Evolutionary conservation across 2,888 invertebrate genomes (phyloP), one percentile per base, ranked within the genome.

Genomic region (Cheilosia soror): DNA sequence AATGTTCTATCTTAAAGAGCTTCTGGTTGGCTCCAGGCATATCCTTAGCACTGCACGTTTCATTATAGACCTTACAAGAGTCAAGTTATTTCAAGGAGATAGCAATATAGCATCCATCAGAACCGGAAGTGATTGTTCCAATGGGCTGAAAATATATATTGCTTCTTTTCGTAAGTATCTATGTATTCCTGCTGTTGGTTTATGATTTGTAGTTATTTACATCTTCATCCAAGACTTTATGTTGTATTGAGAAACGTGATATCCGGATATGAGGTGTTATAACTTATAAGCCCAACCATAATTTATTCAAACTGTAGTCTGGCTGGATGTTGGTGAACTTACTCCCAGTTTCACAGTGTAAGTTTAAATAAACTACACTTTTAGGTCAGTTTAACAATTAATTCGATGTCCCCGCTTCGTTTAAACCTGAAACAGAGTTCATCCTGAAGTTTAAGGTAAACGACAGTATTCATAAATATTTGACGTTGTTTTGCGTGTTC

Each of bases 161-260:
- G 60, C 60, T 72, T 29, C 60, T 60, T 60, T 44, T 31, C 31
- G 31, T 31, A 1, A 31, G 51, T 51, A 60, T 11, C 49, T 51
- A 49, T 72, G 71, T 60, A 20, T 20, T 20, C 2, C 1, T 20
- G 20, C 20, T 20, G 20, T 20, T 2, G 51, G 51, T 37, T 60
- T 13, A 60, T 60, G 51, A 72, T 60, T 72, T 60, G 60, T 37
- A 47, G 60, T 51, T 44, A 27, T 51, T 44, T 44, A 6, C 44
- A 31, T 44, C 44, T 44, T 55, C 13, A 42, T 6, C 31, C 6
- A 55, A 44, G 69, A 31, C 33, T 58, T 40, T 15, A 33, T 47
- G 44, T 57, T 57, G 57, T 57, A 47, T 6, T 33, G 33, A 33
- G 33, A 33, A 33, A 33, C 33, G 33, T 33, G 33, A 33, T 31